These are phyloP conservation scores for Sphaeridia pumilis DNA, from an alignment of 2,888 invertebrate species.

Conservation along the genomic window DNA sequence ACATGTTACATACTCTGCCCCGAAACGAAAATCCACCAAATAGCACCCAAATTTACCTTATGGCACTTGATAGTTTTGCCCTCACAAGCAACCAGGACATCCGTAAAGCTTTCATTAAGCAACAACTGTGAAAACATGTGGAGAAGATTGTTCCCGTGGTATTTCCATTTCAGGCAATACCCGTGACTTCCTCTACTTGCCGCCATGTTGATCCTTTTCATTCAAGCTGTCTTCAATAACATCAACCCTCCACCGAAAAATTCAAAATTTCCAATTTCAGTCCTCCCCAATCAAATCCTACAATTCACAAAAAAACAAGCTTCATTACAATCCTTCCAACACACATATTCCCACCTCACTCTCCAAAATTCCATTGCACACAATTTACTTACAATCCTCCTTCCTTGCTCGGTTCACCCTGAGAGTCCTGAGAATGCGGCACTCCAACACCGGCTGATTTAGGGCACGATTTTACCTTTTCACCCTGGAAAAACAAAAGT, in stretches of 20 bases:
- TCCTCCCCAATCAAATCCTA: no score
- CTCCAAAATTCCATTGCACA: no score
- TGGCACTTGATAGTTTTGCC: conserved; percentile 65
- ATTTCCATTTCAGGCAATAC: conserved; percentile 35
- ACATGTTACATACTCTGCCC: no score
- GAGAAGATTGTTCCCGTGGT: conserved; percentile 55
- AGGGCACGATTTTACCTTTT: no score
- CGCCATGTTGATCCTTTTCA: conserved; percentile 22
- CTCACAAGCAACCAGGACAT: conserved; percentile 79
- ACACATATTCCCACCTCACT: no score
- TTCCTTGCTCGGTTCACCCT: no score
- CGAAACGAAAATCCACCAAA: background rate
- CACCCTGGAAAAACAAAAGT: no score
- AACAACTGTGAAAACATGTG: conserved; percentile 44
- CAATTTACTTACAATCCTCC: no score
- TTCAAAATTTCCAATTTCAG: no score
- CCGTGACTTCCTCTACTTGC: conserved; percentile 29
- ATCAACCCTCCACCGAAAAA: no score
- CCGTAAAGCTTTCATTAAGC: conserved; percentile 77
- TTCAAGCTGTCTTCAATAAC: background rate
- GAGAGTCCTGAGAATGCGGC: no score
- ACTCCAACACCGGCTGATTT: no score
- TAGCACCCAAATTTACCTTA: conserved; percentile 41
- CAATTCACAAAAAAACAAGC: background rate
- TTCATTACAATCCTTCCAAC: background rate